Percentiles rank a stretch among this genome's conserved stretches.
These are phyloP conservation scores for Cosmorhoe ocellata DNA, from an alignment of 2,888 invertebrate species.

Conservation along the genomic window DNA sequence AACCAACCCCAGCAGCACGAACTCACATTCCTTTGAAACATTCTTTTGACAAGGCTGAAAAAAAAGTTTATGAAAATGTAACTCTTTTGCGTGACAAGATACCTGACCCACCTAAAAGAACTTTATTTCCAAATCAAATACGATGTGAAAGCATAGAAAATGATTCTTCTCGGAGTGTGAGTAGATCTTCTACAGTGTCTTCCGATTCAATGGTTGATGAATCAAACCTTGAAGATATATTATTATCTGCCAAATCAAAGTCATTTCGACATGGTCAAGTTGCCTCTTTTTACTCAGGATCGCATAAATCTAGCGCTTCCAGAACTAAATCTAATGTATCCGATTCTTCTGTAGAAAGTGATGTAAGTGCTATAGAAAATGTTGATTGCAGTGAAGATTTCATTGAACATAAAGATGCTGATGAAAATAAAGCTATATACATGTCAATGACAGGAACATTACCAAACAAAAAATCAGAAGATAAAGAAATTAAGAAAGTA, in stretches of 20 bases:
- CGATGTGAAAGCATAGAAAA: slow-evolving; percentile 43
- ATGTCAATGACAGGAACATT: slow-evolving; percentile 72
- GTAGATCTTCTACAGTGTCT: slow-evolving; percentile 66
- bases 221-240: slow-evolving; percentile 74
- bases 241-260: slow-evolving; percentile 71
- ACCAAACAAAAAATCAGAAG: slow-evolving; percentile 60
- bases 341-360: slow-evolving; percentile 63
- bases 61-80: slow-evolving; percentile 66
- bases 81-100: slow-evolving; percentile 47
- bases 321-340: slow-evolving; percentile 65
- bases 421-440: slow-evolving; percentile 56
- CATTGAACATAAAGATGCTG: background rate
- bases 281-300: slow-evolving; percentile 40
- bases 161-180: slow-evolving; percentile 45
- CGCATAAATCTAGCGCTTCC: slow-evolving; percentile 50
- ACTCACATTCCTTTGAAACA: slow-evolving; percentile 59
- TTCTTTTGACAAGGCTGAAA: slow-evolving; percentile 43
- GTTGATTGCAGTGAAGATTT: slow-evolving; percentile 67
- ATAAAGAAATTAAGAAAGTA: slow-evolving; percentile 59
- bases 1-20: slow-evolving; percentile 67
- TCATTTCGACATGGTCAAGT: slow-evolving; percentile 66
- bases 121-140: slow-evolving; percentile 39
- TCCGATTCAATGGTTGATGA: slow-evolving; percentile 74
- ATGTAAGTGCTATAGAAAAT: slow-evolving; percentile 75
- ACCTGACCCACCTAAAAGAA: slow-evolving; percentile 61